phyloP scores from a whole-genome alignment of 2,888 invertebrate species.

The Holacanthella duospinosa region DNA sequence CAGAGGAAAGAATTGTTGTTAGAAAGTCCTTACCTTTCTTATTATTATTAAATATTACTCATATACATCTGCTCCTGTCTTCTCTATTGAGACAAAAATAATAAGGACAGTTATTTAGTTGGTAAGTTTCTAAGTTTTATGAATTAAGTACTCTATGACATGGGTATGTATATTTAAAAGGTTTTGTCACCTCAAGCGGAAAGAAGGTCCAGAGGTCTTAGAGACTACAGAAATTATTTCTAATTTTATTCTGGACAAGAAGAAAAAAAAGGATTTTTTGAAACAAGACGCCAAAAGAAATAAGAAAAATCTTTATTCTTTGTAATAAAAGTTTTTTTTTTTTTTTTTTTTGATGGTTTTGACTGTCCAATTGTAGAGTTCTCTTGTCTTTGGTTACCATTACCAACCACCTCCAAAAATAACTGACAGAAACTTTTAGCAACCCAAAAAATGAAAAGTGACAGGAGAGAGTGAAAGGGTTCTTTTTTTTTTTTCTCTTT shows the following conservation, averaged over 20 bases:
- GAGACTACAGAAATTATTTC: not conserved
- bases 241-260: not conserved
- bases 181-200: not conserved
- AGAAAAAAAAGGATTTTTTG: not conserved
- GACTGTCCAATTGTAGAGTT: not conserved
- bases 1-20: no score
- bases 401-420: no score
- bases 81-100: no score
- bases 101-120: no score
- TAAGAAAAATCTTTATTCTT: not conserved
- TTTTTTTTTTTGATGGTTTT: not conserved
- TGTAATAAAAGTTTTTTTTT: not conserved
- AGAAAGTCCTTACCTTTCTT: no score
- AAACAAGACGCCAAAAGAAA: not conserved
- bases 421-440: slow-evolving; percentile 2
- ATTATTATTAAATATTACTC: no score
- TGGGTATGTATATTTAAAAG: not conserved
- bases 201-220: slow-evolving; percentile 1
- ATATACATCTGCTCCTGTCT: no score
- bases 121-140: no score
- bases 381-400: no score
- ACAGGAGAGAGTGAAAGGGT: slow-evolving; percentile 4
- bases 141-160: no score
- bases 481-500: no score
- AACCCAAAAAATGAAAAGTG: slow-evolving; percentile 5